Percentiles rank a stretch among this genome's conserved stretches.
These are phyloP conservation scores for Pluvianellus socialis DNA, from an alignment of 2,113 vertebrate species.

Conservation along the genomic window DNA sequence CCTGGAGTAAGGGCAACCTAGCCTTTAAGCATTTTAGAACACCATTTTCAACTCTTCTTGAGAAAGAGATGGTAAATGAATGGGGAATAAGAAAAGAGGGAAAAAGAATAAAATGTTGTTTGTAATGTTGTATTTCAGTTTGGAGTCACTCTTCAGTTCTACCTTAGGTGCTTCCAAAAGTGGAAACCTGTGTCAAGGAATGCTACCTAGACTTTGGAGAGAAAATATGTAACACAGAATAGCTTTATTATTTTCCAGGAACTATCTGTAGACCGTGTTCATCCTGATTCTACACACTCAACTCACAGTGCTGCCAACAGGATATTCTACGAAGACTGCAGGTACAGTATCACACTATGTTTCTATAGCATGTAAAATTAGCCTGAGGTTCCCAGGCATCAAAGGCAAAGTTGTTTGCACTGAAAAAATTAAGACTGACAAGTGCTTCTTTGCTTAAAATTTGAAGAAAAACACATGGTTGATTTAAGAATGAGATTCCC, in stretches of 20 bases:
- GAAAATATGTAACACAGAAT: neutral
- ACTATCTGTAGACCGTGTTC: neutral
- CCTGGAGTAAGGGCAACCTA: neutral
- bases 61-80: neutral
- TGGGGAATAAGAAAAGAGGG: neutral
- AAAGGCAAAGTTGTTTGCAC: neutral
- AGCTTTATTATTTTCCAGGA: neutral
- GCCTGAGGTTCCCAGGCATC: neutral
- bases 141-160: neutral
- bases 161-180: neutral
- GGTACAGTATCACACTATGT: neutral
- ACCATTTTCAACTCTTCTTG: neutral
- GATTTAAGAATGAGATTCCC: neutral
- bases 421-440: constrained; percentile 20
- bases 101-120: neutral
- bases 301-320: neutral
- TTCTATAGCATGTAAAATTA: neutral
- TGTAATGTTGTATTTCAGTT: neutral
- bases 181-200: neutral
- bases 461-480: neutral
- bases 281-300: neutral
- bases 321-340: neutral
- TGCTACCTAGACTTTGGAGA: neutral
- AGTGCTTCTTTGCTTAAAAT: constrained; percentile 5
- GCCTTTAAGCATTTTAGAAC: constrained; percentile 34